A percentile compares a stretch with the other conserved stretches of the same genome.
These are phyloP conservation scores for Hylia prasina DNA, from an alignment of 2,113 vertebrate genomes.

Conservation along the genomic window DNA sequence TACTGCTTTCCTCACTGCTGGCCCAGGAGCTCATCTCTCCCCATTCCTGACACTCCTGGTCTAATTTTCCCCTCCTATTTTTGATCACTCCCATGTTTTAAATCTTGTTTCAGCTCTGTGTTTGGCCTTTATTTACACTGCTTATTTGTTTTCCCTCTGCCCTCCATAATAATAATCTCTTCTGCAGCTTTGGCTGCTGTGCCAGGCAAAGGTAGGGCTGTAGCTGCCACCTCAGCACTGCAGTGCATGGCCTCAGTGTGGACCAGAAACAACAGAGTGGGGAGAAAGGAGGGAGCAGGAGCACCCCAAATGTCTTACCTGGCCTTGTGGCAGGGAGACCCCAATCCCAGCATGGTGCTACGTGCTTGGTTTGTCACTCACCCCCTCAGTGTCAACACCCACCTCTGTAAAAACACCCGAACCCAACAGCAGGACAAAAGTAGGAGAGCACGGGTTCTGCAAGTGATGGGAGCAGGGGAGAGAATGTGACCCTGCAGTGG, in stretches of 20 bases:
- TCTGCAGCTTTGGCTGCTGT: neutral
- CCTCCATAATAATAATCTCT: neutral
- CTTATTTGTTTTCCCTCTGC: neutral
- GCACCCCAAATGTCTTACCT: neutral
- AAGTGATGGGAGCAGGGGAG: neutral
- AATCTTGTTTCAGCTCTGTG: neutral
- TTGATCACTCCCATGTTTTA: neutral
- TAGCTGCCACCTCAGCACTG: neutral
- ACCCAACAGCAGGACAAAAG: neutral
- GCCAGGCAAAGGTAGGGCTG: neutral
- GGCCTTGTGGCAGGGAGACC: neutral
- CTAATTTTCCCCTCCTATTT: neutral
- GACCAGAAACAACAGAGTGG: no score
- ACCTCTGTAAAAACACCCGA: neutral
- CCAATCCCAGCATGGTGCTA: neutral
- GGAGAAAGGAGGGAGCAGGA: neutral
- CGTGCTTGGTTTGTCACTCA: neutral
- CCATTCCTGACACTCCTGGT: neutral
- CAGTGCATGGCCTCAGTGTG: neutral
- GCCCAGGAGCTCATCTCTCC: neutral
- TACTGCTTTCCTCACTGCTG: neutral
- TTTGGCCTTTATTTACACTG: neutral
- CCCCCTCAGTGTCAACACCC: neutral
- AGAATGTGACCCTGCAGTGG: neutral
- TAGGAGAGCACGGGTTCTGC: neutral